These are phyloP conservation scores for Paracanthobrama guichenoti DNA, from an alignment of 2,113 vertebrate species.

Conservation along the genomic window DNA sequence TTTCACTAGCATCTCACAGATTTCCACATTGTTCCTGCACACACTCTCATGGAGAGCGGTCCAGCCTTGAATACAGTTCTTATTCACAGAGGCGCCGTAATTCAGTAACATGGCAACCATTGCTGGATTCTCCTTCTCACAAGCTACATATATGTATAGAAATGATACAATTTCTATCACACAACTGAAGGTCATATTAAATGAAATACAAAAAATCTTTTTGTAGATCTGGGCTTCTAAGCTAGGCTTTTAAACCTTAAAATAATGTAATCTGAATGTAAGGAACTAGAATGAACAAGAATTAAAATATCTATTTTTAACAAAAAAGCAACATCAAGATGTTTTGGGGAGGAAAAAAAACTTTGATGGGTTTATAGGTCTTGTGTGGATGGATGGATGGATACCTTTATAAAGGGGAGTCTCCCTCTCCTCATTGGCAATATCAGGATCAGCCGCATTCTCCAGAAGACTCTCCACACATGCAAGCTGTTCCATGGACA, in stretches of 20 bases:
- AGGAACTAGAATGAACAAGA: neutral
- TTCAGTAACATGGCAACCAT: slow-evolving; percentile 77
- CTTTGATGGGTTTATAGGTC: neutral
- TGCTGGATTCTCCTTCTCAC: slow-evolving; percentile 79
- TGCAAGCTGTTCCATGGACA: slow-evolving; percentile 73
- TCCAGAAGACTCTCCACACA: slow-evolving; percentile 78
- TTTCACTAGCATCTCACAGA: slow-evolving; percentile 79
- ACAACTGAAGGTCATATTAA: neutral
- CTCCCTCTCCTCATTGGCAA: slow-evolving; percentile 81
- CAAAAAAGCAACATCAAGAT: too few species aligned
- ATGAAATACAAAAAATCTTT: neutral
- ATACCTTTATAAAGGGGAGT: slow-evolving; percentile 86
- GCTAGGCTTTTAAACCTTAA: too few species aligned
- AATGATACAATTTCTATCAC: neutral
- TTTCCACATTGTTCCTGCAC: slow-evolving; percentile 80
- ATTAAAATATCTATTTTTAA: too few species aligned
- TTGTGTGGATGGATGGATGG: neutral
- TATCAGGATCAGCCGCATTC: slow-evolving; percentile 81
- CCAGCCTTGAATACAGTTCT: slow-evolving; percentile 83
- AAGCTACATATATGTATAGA: slow-evolving; percentile 68
- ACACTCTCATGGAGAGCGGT: slow-evolving; percentile 84
- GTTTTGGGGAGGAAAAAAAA: neutral
- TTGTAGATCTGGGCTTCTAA: neutral
- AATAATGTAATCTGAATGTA: neutral
- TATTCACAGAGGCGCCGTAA: slow-evolving; percentile 78